phyloP scores from a whole-genome alignment of 2,888 invertebrate species.

The Pachydiplax longipennis region DNA sequence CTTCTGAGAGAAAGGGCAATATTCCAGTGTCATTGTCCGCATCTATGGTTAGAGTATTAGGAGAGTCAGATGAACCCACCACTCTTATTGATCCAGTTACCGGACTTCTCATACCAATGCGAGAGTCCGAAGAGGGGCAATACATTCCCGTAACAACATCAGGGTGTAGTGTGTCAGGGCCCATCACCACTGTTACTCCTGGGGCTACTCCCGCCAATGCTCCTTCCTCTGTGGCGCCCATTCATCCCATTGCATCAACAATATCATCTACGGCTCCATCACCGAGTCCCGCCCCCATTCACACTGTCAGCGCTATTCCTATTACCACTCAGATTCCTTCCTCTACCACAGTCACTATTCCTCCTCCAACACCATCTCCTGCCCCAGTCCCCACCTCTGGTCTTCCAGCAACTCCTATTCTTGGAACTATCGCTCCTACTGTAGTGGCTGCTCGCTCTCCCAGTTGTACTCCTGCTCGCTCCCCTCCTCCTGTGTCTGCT shows the following conservation, averaged over 20 bases:
- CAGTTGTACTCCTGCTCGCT: conserved; percentile 55
- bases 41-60: conserved; percentile 53
- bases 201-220: background rate
- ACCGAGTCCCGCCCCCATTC: background rate
- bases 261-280: background rate
- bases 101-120: conserved; percentile 73
- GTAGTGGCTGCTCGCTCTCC: background rate
- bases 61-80: conserved; percentile 65
- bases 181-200: conserved; percentile 29
- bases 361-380: background rate
- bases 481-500: conserved; percentile 48
- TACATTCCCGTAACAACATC: conserved; percentile 65
- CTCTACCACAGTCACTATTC: background rate
- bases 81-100: conserved; percentile 78
- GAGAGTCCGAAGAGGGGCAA: conserved; percentile 74
- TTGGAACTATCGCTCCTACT: background rate
- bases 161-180: conserved; percentile 37
- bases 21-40: conserved; percentile 54
- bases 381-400: background rate
- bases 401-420: background rate
- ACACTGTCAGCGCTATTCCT: background rate
- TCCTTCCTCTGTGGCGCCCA: background rate
- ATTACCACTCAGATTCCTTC: background rate
- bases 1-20: conserved; percentile 47
- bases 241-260: background rate